These are phyloP conservation scores for Acromyrmex echinatior DNA, from an alignment of 1,140 invertebrate genomes.

Conservation along the genomic window DNA sequence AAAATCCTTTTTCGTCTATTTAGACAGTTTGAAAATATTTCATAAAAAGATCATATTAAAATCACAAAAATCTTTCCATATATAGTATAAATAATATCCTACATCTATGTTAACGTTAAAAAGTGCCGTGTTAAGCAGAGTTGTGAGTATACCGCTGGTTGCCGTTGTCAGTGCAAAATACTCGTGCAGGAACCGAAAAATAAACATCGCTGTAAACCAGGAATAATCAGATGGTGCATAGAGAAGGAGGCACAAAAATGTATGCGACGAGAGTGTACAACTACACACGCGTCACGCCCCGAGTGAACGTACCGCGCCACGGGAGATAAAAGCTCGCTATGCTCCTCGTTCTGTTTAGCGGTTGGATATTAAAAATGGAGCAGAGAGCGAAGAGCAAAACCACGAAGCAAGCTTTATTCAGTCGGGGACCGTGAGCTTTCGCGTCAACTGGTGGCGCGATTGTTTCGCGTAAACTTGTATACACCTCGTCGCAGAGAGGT, in stretches of 20 bases:
- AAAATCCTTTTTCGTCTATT: not conserved
- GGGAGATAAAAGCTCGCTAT: slow-evolving; percentile 63
- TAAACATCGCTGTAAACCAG: slow-evolving; percentile 57
- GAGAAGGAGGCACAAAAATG: slow-evolving; percentile 36
- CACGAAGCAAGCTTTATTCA: slow-evolving; percentile 61
- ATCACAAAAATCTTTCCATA: not conserved
- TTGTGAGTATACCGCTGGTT: not conserved
- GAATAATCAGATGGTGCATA: slow-evolving; percentile 7
- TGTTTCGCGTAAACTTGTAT: slow-evolving; percentile 63
- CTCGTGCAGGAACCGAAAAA: slow-evolving; percentile 51
- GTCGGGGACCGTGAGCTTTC: slow-evolving; percentile 34
- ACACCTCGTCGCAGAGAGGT: slow-evolving; percentile 45
- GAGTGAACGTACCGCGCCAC: slow-evolving; percentile 20
- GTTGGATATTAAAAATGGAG: slow-evolving; percentile 68
- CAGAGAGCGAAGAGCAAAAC: slow-evolving; percentile 28
- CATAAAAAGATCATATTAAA: not conserved
- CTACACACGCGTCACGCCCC: not conserved
- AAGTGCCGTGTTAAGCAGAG: slow-evolving; percentile 3
- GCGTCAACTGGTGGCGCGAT: slow-evolving; percentile 55
- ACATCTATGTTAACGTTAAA: slow-evolving; percentile 26
- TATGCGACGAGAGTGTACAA: not conserved
- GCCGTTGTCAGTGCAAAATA: slow-evolving; percentile 13
- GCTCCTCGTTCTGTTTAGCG: slow-evolving; percentile 31
- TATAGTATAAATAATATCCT: not conserved
- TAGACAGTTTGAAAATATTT: not conserved